Base-by-base conservation (phyloP, 2,797 vertebrate genomes). In the Lepus oiostolus region DNA sequence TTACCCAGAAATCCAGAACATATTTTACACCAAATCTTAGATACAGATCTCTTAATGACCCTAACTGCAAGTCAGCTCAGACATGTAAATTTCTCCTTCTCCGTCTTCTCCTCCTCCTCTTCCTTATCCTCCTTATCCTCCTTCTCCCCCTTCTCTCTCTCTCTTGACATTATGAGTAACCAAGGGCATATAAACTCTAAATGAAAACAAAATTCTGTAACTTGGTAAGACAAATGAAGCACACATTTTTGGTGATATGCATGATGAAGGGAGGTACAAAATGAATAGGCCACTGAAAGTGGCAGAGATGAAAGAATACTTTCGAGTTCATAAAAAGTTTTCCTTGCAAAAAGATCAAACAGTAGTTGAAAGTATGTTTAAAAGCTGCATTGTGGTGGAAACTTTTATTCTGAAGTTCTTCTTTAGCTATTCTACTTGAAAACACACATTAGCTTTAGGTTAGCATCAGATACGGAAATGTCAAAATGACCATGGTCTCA, bases 171-270 rank as follows among this genome's bases (percentile, higher is more conserved):
- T 96, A 89, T 88, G 88, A 94, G 97, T 93, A 97, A 95, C 97
- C 85, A 97, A 95, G 91, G 87, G 83, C 71, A 92, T 96, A 96
- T 92, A 71, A 95, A 72, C 95, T 97, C 96, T 97, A 97, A 94
- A 76, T 91, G 86, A 96, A 98, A 98, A 95, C 82, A 76, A 91
- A 97, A 96, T 90, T 81, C 79, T 88, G 54, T 85, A 83, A 97
- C 96, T 95, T 72, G 88, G 97, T 98, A 96, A 98, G 97, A 96
- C 26, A 97, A 97, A 96, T 97, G 94, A 96, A 95, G 90, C 54
- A 84, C 86, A 81, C 35, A 52, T 86, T 62, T 94, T 85, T 60
- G 0, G 21, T 9, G 89, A 90, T 88, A 92, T 91, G 92, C 54
- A 13, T 88, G 83, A 96, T 90, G 85, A 97, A 95, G 96, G 68